These are phyloP conservation scores for Thamnophis sirtalis DNA, from an alignment of 2,113 vertebrate genomes.

Conservation along the genomic window DNA sequence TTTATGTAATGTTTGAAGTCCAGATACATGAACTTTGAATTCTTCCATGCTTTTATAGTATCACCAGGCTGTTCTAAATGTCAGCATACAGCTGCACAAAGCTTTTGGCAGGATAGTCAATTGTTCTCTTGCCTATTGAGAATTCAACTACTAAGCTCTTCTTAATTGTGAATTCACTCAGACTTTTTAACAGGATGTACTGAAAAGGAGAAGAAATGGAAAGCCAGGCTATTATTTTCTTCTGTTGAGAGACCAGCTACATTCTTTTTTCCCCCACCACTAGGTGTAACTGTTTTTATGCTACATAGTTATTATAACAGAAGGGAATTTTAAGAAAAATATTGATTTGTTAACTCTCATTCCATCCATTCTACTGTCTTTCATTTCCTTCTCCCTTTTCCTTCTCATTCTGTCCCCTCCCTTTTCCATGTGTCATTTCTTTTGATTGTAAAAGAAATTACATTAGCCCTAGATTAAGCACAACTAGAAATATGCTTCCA, in stretches of 20 bases:
- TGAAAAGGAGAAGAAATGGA: neutral
- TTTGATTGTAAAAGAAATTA: neutral
- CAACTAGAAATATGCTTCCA: too few species aligned
- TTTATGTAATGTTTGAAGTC: neutral
- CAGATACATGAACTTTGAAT: neutral
- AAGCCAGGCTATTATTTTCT: neutral
- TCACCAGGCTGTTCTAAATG: neutral
- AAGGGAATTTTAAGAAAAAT: neutral
- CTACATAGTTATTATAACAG: neutral
- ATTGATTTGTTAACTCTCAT: neutral
- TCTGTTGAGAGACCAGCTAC: neutral
- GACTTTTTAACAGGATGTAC: neutral
- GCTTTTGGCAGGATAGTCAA: neutral
- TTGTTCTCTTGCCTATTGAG: neutral
- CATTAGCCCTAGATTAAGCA: neutral
- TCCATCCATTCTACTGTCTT: neutral
- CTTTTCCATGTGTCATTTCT: neutral
- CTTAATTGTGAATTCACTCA: neutral
- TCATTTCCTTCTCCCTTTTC: neutral
- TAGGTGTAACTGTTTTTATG: neutral
- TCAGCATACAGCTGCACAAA: neutral
- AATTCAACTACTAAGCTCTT: neutral
- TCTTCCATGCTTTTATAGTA: neutral
- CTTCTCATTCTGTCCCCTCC: neutral
- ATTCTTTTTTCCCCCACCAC: neutral